Percentiles rank a stretch among this genome's conserved stretches.
Evolutionary conservation across 2,888 invertebrate genomes (phyloP).

Genomic region (Octonoba sinensis): DNA sequence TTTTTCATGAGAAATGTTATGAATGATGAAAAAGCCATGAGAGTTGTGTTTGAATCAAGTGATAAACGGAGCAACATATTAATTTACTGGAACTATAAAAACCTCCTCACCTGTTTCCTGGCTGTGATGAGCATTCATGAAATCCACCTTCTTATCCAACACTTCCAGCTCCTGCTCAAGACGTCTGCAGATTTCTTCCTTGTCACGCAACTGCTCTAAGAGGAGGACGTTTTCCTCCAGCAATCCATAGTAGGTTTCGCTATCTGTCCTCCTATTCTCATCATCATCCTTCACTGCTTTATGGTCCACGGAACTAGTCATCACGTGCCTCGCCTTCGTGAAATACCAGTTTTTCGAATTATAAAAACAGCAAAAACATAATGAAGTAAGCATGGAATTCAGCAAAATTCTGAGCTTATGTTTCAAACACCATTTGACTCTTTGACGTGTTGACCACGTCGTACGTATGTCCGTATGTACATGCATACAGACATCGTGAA

Average conservation of each 20-base stretch:
- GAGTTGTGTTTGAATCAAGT: too few relatives aligned
- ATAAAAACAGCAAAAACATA: not conserved
- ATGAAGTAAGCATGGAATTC: too few relatives aligned
- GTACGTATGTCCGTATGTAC: too few relatives aligned
- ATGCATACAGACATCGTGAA: too few relatives aligned
- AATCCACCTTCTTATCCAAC: conserved; percentile 70
- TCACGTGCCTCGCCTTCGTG: conserved; percentile 8
- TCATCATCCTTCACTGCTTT: conserved; percentile 19
- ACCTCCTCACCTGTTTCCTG: conserved; percentile 65
- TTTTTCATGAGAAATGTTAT: too few relatives aligned
- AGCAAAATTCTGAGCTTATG: too few relatives aligned
- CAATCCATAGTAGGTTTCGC: conserved; percentile 72
- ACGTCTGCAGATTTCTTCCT: conserved; percentile 72
- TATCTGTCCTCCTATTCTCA: conserved; percentile 25
- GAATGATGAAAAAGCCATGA: too few relatives aligned
- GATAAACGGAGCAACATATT: too few relatives aligned
- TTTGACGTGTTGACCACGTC: too few relatives aligned
- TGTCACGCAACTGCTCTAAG: conserved; percentile 72
- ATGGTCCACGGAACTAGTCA: not conserved
- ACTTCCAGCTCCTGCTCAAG: conserved; percentile 70
- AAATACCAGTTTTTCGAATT: not conserved
- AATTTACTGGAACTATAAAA: too few relatives aligned
- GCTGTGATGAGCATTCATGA: conserved; percentile 65
- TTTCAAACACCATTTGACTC: too few relatives aligned
- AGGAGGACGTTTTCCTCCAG: conserved; percentile 74